Evolutionary conservation across 2,888 invertebrate species (phyloP).

Genomic region (Drosophila multiciliata): DNA sequence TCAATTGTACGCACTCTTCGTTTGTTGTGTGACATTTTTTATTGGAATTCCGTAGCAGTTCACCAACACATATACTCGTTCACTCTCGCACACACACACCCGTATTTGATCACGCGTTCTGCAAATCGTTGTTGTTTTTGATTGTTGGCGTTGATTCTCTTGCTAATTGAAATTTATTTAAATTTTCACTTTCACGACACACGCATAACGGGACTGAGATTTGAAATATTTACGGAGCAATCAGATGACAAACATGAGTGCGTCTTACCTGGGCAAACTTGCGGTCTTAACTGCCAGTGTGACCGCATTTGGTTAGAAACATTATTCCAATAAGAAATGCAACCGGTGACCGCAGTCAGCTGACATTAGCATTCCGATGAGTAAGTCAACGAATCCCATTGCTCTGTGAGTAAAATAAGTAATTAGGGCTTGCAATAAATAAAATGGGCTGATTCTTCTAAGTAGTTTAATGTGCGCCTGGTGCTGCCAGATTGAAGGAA

Average conservation of each 20-base stretch:
- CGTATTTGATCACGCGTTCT: conserved; percentile 31
- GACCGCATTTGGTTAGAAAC: conserved; percentile 19
- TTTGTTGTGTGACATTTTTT: conserved; percentile 72
- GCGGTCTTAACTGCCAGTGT: conserved; percentile 48
- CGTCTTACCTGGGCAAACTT: conserved; percentile 63
- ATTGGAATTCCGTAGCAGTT: conserved; percentile 55
- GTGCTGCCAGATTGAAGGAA: not conserved
- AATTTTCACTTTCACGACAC: conserved; percentile 67
- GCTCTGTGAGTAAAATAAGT: not conserved
- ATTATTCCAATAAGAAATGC: conserved; percentile 29
- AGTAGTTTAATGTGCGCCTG: not conserved
- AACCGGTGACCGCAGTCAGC: conserved; percentile 34
- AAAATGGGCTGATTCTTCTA: not conserved
- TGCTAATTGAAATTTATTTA: conserved; percentile 69
- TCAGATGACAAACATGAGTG: conserved; percentile 56
- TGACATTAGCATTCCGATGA: conserved; percentile 3
- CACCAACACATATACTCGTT: conserved; percentile 22
- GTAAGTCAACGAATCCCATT: not conserved
- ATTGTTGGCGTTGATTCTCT: conserved; percentile 26
- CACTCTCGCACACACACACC: conserved; percentile 1
- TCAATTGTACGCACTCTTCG: conserved; percentile 71
- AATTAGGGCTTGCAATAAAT: not conserved
- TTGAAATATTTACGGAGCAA: conserved; percentile 33
- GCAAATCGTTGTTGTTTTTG: conserved; percentile 20
- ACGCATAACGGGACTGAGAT: conserved; percentile 43